These are phyloP conservation scores for Acridotheres tristis DNA, from an alignment of 2,797 vertebrate species.

Conservation along the genomic window DNA sequence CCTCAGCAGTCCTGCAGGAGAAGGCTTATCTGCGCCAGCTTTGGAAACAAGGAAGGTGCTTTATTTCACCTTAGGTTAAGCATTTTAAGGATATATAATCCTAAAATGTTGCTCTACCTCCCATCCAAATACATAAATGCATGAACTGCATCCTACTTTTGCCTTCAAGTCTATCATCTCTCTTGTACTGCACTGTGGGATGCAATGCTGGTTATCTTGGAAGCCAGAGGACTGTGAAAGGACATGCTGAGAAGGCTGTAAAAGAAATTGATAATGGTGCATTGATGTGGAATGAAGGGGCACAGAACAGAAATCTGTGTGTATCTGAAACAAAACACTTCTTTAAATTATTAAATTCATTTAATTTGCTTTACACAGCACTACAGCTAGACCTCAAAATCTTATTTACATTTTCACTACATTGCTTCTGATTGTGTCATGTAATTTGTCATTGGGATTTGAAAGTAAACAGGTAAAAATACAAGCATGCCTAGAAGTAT, in stretches of 20 bases:
- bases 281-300: neutral
- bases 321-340: neutral
- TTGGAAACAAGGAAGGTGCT: neutral
- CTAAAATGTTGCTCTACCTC: neutral
- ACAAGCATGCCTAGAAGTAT: neutral
- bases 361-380: neutral
- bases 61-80: neutral
- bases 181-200: neutral
- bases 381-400: neutral
- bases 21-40: neutral
- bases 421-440: neutral
- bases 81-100: neutral
- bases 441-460: neutral
- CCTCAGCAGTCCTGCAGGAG: neutral
- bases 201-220: rapidly evolving
- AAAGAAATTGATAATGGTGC: neutral
- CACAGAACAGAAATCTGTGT: neutral
- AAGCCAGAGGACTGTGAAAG: neutral
- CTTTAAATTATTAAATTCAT: neutral
- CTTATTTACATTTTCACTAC: neutral
- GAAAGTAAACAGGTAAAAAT: neutral
- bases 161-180: neutral
- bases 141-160: neutral
- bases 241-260: neutral
- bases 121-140: neutral